Conservation (phyloP, 2,888 invertebrate genomes). For the Noctua janthe region DNA sequence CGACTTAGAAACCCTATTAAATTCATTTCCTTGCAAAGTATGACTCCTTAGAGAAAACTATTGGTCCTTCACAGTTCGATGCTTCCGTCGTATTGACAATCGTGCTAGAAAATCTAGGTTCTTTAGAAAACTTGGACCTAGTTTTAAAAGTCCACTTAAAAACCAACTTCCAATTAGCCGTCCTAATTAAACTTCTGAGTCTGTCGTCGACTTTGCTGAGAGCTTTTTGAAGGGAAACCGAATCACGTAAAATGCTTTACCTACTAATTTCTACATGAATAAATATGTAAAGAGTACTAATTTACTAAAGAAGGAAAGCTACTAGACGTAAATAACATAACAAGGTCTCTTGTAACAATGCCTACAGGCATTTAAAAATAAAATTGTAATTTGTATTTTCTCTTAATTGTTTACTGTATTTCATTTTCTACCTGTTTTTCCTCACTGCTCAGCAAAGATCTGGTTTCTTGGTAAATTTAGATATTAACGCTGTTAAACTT, state of each 20-base stretch:
- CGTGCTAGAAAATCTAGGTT: slow-evolving; percentile 47
- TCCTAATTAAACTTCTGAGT: slow-evolving; percentile 55
- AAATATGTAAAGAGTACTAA: slow-evolving; percentile 6
- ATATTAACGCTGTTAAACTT: neutral
- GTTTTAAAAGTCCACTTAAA: slow-evolving; percentile 56
- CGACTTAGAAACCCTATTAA: neutral
- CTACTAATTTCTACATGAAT: slow-evolving; percentile 30
- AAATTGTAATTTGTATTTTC: neutral
- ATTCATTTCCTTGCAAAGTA: slow-evolving; percentile 9
- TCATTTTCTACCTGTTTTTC: neutral
- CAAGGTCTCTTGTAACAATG: neutral
- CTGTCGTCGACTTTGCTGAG: slow-evolving; percentile 38
- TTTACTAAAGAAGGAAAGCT: neutral
- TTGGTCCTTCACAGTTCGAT: slow-evolving; percentile 24
- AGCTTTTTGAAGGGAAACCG: slow-evolving; percentile 44
- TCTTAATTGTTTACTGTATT: neutral
- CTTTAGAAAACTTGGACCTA: slow-evolving; percentile 46
- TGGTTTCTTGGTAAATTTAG: neutral
- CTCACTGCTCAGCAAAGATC: neutral
- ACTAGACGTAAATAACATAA: neutral
- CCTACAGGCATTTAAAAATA: neutral
- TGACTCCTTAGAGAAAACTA: slow-evolving; percentile 15
- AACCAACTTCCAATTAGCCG: slow-evolving; percentile 60
- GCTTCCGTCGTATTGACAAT: slow-evolving; percentile 30
- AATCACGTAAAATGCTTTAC: slow-evolving; percentile 31